phyloP scores from a whole-genome alignment of 2,888 invertebrate genomes.

The Erebia palarica region DNA sequence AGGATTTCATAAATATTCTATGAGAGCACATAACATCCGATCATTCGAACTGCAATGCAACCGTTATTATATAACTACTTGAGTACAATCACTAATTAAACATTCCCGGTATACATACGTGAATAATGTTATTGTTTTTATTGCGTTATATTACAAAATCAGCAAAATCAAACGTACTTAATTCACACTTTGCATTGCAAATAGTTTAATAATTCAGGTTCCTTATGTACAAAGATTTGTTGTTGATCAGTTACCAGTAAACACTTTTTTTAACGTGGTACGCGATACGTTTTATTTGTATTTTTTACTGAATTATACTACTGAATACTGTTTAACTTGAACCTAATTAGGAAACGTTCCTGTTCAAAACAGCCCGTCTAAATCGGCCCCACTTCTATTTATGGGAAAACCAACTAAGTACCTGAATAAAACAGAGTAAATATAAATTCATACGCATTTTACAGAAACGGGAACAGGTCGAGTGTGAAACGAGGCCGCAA shows the following conservation, averaged over 20 bases:
- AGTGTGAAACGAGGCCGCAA: constrained; percentile 35
- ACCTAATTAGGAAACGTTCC: neutral
- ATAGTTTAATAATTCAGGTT: neutral
- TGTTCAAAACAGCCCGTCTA: neutral
- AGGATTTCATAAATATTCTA: constrained; percentile 1
- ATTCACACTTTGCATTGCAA: neutral
- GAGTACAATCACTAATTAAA: constrained; percentile 2
- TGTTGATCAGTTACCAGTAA: neutral
- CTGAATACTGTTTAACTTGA: no score
- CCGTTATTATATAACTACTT: neutral
- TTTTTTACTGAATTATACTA: no score
- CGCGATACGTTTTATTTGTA: no score
- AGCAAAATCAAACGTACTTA: constrained; percentile 4
- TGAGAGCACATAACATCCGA: constrained; percentile 7
- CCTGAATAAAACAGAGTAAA: neutral
- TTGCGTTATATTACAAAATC: constrained; percentile 3
- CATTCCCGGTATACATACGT: constrained; percentile 1
- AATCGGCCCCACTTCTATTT: neutral
- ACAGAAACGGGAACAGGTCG: constrained; percentile 37
- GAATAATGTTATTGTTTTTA: neutral
- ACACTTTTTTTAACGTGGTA: neutral
- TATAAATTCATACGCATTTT: constrained; percentile 21
- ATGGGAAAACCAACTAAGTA: neutral
- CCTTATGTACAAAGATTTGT: neutral
- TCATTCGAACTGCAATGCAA: constrained; percentile 2